Base-by-base conservation (phyloP, 2,888 invertebrate species). In the Cryptosula pallasiana region DNA sequence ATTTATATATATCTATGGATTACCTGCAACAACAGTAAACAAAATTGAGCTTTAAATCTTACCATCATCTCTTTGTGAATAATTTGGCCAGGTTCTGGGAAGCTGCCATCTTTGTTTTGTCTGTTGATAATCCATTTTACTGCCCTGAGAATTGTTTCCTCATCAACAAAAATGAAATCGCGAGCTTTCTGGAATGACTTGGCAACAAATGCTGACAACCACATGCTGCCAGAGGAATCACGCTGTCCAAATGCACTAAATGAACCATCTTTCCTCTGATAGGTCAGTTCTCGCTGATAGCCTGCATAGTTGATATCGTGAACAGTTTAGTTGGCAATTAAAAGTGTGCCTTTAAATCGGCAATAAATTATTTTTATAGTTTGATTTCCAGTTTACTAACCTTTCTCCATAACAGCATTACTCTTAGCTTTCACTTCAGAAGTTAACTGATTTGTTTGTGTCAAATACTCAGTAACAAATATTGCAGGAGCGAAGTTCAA, bases 251-350 rank as follows among this genome's bases (percentile, higher is more conserved):
- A 94, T 77, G 94, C 89, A 85, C 92, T 89, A 84, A 96, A 98
- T 0, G 95, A 95, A 0, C 95, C 95, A 82, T 96, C 95, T 0
- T 87, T 82, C 75, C 92, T 90, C 73, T 91, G 90, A 85, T 92
- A 98, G 0, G 92, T 93, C 81, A 98, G 88, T 81, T 98, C 90
- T 74, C 93, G 89, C 81, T 98, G 97, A 84, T 95, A 97, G 1
- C 95, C 86, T 85, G 71, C 32, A 29, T n/a, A n/a, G n/a, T n/a
- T n/a, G n/a, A n/a, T n/a, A n/a, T n/a, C n/a, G n/a, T n/a, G n/a
- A n/a, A n/a, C n/a, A n/a, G n/a, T n/a, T n/a, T n/a, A n/a, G n/a
- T n/a, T n/a, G n/a, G n/a, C n/a, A n/a, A n/a, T n/a, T n/a, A n/a
- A n/a, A n/a, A n/a, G n/a, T n/a, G n/a, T n/a, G n/a, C n/a, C n/a